Conservation (phyloP, 2,888 invertebrate genomes). For the Teleogryllus oceanicus region DNA sequence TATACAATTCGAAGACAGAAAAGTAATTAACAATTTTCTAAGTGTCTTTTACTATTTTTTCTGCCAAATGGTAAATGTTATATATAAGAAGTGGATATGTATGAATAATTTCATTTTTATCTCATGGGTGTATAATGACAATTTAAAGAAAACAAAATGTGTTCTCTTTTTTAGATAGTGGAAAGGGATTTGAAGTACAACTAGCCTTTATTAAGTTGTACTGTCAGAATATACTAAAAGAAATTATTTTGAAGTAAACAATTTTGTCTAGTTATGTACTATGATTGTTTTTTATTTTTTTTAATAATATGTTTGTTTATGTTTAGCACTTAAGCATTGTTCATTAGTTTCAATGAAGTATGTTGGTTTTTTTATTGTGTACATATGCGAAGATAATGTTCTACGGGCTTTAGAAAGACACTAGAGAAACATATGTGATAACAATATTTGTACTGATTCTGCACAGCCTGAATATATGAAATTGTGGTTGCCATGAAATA, state of each 20-base stretch:
- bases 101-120: slow-evolving; percentile 11
- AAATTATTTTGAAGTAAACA: not conserved
- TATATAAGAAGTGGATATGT: not conserved
- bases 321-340: slow-evolving; percentile 22
- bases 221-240: not conserved
- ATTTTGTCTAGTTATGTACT: slow-evolving; percentile 18
- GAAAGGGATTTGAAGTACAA: slow-evolving; percentile 3
- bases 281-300: not conserved
- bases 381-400: not conserved
- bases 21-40: not conserved
- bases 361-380: not conserved
- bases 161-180: slow-evolving; percentile 7
- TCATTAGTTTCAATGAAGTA: slow-evolving; percentile 22
- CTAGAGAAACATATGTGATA: not conserved
- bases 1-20: not conserved
- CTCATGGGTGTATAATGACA: not conserved
- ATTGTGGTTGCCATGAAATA: not conserved
- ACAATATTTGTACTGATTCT: slow-evolving; percentile 10
- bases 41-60: not conserved
- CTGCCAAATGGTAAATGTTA: slow-evolving; percentile 10
- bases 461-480: not conserved
- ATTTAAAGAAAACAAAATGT: slow-evolving; percentile 6
- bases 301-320: slow-evolving; percentile 19
- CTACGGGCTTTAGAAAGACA: not conserved
- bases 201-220: not conserved